phyloP scores from a whole-genome alignment of 2,888 invertebrate genomes.

The Cactoblastis cactorum region DNA sequence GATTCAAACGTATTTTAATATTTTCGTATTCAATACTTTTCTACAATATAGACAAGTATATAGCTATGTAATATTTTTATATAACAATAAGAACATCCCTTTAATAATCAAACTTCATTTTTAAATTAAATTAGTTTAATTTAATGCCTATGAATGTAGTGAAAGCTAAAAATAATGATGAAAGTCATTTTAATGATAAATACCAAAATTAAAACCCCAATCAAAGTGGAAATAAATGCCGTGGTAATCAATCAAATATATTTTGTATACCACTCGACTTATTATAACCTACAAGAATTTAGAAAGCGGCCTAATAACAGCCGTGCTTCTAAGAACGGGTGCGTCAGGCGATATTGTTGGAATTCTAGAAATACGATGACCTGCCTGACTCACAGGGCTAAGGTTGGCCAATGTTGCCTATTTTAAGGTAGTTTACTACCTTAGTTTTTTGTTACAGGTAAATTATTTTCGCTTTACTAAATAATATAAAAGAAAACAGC shows the following conservation, averaged over 20 bases:
- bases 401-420: conserved; percentile 26
- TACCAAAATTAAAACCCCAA: neutral
- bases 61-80: too few relatives aligned
- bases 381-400: conserved; percentile 37
- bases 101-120: too few relatives aligned
- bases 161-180: too few relatives aligned
- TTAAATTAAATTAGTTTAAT: too few relatives aligned
- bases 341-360: conserved; percentile 40
- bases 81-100: too few relatives aligned
- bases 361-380: conserved; percentile 44
- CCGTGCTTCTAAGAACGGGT: conserved; percentile 33
- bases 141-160: too few relatives aligned
- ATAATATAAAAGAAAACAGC: neutral
- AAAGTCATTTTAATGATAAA: too few relatives aligned
- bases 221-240: neutral
- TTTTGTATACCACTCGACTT: neutral
- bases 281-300: conserved; percentile 18
- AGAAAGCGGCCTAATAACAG: conserved; percentile 20
- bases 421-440: conserved; percentile 20
- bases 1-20: too few relatives aligned
- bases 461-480: neutral
- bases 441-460: neutral
- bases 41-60: too few relatives aligned
- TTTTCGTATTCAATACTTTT: too few relatives aligned
- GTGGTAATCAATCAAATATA: neutral